phyloP scores from a whole-genome alignment of 23 tunicate genomes.

The Trididemnum clinides region DNA sequence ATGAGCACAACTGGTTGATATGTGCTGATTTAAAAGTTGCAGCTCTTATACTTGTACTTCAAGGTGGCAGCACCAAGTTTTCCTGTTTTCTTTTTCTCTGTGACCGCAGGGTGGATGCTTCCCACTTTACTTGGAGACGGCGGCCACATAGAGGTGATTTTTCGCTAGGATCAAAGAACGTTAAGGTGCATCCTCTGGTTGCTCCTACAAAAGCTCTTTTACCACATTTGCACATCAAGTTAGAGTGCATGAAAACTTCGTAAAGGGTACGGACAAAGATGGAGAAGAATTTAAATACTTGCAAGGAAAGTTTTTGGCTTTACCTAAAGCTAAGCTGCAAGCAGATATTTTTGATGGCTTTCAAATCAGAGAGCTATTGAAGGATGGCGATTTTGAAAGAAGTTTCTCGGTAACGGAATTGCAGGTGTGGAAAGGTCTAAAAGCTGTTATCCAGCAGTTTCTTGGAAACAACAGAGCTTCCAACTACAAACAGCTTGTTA shows the following conservation, averaged over 20 bases:
- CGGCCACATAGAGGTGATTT: slow-evolving; percentile 8
- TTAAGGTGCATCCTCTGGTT: not conserved
- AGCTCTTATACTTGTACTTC: slow-evolving; percentile 20
- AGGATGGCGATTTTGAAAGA: slow-evolving; percentile 3
- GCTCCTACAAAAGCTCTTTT: not conserved
- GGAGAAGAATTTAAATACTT: slow-evolving; percentile 20
- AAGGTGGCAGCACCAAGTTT: slow-evolving; percentile 1
- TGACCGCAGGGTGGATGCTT: slow-evolving; percentile 2
- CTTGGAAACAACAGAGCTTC: slow-evolving; percentile 23
- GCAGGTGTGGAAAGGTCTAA: slow-evolving; percentile 16
- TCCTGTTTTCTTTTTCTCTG: slow-evolving; percentile 17
- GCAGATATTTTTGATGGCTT: slow-evolving; percentile 6
- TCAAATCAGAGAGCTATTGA: slow-evolving; percentile 5
- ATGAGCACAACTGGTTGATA: slow-evolving; percentile 8
- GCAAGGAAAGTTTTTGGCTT: slow-evolving; percentile 3
- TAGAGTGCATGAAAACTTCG: slow-evolving; percentile 17
- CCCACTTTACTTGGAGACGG: not conserved
- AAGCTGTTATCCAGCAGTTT: slow-evolving; percentile 6
- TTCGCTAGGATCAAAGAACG: not conserved
- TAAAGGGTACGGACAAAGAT: slow-evolving; percentile 20
- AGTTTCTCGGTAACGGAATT: not conserved
- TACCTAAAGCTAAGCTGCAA: not conserved
- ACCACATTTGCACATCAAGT: slow-evolving; percentile 25
- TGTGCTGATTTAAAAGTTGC: slow-evolving; percentile 30
- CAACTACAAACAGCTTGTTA: slow-evolving; percentile 9